These are phyloP conservation scores for Nycticebus coucang DNA, from an alignment of 2,113 vertebrate genomes.

Conservation along the genomic window DNA sequence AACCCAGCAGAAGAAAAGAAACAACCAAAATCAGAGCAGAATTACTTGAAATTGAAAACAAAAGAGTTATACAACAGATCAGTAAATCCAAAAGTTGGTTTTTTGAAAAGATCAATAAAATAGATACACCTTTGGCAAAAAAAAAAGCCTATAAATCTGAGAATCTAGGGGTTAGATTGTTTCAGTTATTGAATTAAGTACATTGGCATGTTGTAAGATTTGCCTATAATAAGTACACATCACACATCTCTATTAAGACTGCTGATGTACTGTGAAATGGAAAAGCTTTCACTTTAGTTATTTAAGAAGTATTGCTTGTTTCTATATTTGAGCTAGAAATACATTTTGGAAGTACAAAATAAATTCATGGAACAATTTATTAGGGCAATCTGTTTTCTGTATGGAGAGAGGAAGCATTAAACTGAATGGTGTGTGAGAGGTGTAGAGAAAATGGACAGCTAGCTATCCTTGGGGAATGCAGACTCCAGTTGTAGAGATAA, in stretches of 20 bases:
- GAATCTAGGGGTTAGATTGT: slow-evolving; percentile 22
- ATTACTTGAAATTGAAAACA: too few relatives aligned
- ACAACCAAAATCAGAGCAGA: too few relatives aligned
- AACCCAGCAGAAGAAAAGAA: too few relatives aligned
- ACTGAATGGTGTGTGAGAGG: background rate
- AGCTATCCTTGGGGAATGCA: background rate
- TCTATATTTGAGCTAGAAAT: slow-evolving; percentile 32
- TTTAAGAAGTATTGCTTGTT: slow-evolving; percentile 64
- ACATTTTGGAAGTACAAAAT: slow-evolving; percentile 53
- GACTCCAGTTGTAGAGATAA: background rate
- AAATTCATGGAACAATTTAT: slow-evolving; percentile 19
- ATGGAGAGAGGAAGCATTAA: background rate
- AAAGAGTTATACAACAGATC: too few relatives aligned
- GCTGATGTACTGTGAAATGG: slow-evolving; percentile 48
- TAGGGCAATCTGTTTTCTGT: background rate
- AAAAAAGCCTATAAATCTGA: slow-evolving; percentile 58
- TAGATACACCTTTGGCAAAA: too few relatives aligned
- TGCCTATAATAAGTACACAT: slow-evolving; percentile 52
- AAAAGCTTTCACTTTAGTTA: slow-evolving; percentile 57
- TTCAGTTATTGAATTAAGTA: slow-evolving; percentile 34
- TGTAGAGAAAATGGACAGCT: background rate
- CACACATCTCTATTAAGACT: slow-evolving; percentile 51
- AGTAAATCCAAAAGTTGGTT: too few relatives aligned
- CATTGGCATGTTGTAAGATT: slow-evolving; percentile 5
- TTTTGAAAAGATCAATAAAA: too few relatives aligned